Conservation (phyloP, 2,113 vertebrate species). For the Amphiprion percula region DNA sequence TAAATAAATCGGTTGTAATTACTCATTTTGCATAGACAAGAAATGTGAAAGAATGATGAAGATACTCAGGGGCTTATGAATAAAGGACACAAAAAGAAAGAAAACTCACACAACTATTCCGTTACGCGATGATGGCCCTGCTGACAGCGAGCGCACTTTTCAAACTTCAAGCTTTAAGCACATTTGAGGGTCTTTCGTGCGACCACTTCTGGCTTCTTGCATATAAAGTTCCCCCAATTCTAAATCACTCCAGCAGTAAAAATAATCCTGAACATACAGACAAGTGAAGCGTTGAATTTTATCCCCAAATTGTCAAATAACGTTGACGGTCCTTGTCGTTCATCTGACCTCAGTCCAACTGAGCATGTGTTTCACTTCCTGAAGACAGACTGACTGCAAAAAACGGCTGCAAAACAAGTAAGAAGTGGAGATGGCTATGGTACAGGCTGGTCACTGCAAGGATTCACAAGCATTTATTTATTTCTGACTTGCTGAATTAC, state of each 20-base stretch:
- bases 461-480: conserved; percentile 14
- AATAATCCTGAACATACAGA: conserved; percentile 2
- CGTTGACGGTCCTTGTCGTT: not conserved
- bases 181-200: not conserved
- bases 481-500: not conserved
- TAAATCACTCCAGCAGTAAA: not conserved
- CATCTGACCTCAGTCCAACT: conserved; percentile 34
- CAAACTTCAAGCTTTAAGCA: not conserved
- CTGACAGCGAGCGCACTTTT: not conserved
- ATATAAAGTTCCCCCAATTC: not conserved
- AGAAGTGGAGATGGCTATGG: conserved; percentile 30
- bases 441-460: conserved; percentile 20
- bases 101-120: not conserved
- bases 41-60: conserved; percentile 1
- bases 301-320: conserved; percentile 13
- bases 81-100: not conserved
- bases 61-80: not conserved
- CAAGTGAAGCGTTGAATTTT: not conserved
- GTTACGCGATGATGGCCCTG: conserved; percentile 27
- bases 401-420: conserved; percentile 25
- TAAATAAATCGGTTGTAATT: conserved; percentile 31
- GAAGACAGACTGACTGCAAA: conserved; percentile 48
- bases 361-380: conserved; percentile 50
- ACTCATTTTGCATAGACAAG: conserved; percentile 30
- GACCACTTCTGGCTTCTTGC: not conserved